A percentile compares a stretch with the other conserved stretches of the same genome.
Evolutionary conservation across 2,888 invertebrate species (phyloP).

Genomic region (Helleia helle): DNA sequence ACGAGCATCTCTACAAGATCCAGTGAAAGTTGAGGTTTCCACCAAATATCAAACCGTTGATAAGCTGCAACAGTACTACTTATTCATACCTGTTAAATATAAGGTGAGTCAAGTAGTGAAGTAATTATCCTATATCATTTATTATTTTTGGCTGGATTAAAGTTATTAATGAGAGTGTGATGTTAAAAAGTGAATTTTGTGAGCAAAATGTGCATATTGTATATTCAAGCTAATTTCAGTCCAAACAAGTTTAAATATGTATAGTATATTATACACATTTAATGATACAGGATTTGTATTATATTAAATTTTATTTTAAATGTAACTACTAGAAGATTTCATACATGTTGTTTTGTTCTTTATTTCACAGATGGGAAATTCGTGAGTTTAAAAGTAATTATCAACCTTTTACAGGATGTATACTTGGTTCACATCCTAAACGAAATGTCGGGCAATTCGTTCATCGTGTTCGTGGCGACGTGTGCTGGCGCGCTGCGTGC

Average conservation of each 20-base stretch:
- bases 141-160: no score
- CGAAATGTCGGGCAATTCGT: constrained; percentile 94
- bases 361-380: neutral
- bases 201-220: no score
- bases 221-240: no score
- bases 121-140: no score
- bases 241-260: no score
- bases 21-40: constrained; percentile 96
- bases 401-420: constrained; percentile 79
- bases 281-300: no score
- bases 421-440: constrained; percentile 96
- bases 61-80: constrained; percentile 93
- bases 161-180: no score
- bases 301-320: no score
- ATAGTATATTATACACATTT: no score
- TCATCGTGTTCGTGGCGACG: constrained; percentile 97
- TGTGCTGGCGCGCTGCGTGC: constrained; percentile 93
- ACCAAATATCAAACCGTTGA: constrained; percentile 99
- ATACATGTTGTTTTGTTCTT: neutral
- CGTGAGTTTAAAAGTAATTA: no score
- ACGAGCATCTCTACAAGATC: constrained; percentile 93
- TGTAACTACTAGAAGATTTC: no score
- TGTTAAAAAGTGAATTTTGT: no score
- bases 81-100: constrained; percentile 96
- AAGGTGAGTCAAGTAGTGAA: constrained; percentile 79